phyloP scores from a whole-genome alignment of 2,113 vertebrate species.

The Sceloporus undulatus region DNA sequence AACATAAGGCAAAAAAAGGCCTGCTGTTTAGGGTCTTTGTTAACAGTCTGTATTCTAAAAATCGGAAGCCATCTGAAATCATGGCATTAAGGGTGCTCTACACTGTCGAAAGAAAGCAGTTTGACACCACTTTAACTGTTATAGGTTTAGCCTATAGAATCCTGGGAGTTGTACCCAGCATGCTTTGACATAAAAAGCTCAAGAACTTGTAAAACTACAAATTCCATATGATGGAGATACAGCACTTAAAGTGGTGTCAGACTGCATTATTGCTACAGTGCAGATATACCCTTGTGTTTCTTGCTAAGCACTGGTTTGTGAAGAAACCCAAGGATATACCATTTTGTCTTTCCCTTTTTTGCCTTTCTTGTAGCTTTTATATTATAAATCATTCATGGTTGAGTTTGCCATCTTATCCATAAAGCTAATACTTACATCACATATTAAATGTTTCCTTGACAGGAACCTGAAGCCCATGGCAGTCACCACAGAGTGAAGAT shows the following conservation, averaged over 20 bases:
- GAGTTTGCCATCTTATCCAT: not conserved
- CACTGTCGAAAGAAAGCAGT: no score
- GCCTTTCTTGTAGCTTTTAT: not conserved
- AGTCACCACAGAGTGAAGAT: constrained; percentile 42
- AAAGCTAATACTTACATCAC: not conserved
- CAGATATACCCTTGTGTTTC: no score
- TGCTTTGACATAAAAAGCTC: no score
- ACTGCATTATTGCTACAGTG: no score
- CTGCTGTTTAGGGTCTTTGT: not conserved
- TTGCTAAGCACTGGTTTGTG: not conserved
- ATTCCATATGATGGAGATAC: no score
- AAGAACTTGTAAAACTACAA: no score
- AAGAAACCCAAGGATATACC: not conserved
- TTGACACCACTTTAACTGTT: no score
- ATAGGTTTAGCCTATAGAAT: no score
- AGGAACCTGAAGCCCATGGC: constrained; percentile 64
- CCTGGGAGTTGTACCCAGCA: no score
- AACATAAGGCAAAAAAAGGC: no score
- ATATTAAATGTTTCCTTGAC: constrained; percentile 41
- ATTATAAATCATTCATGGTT: constrained; percentile 1
- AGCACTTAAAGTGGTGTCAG: no score
- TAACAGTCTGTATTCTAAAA: not conserved
- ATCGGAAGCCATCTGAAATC: fast-evolving
- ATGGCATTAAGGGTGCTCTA: not conserved
- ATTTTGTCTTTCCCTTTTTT: not conserved